A percentile compares a stretch with the other conserved stretches of the same genome.
Evolutionary conservation across 1,140 invertebrate genomes (phyloP).

Genomic region (Cephus cinctus): DNA sequence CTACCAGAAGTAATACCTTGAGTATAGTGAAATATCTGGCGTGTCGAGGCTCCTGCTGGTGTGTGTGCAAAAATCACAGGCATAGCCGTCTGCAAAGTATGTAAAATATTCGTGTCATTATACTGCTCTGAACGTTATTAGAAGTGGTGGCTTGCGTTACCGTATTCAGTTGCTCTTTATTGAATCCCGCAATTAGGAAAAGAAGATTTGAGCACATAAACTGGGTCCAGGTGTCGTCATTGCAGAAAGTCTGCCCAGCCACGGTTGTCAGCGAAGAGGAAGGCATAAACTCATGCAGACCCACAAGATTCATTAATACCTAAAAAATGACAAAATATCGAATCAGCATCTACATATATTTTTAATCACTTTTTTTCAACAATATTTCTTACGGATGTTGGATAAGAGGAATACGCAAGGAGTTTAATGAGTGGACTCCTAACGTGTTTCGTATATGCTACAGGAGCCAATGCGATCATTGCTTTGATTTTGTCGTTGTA

Average conservation of each 20-base stretch:
- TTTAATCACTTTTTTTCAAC: not conserved
- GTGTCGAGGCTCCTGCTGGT: slow-evolving; percentile 79
- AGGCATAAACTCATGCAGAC: slow-evolving; percentile 53
- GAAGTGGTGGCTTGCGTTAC: slow-evolving; percentile 21
- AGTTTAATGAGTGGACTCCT: slow-evolving; percentile 45
- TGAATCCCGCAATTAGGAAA: slow-evolving; percentile 60
- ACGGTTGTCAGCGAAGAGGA: not conserved
- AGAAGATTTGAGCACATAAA: slow-evolving; percentile 59
- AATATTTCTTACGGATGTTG: slow-evolving; percentile 28
- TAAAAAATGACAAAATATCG: slow-evolving; percentile 24
- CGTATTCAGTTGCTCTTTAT: slow-evolving; percentile 53
- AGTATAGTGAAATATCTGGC: slow-evolving; percentile 75
- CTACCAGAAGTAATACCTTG: slow-evolving; percentile 65
- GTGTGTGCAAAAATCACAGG: slow-evolving; percentile 76
- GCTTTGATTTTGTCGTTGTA: slow-evolving; percentile 59
- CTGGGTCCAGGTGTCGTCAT: slow-evolving; percentile 46
- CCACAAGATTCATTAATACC: slow-evolving; percentile 49
- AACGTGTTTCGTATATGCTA: slow-evolving; percentile 52
- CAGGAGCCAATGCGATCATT: slow-evolving; percentile 61
- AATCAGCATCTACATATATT: slow-evolving; percentile 7
- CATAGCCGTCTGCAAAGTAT: slow-evolving; percentile 61
- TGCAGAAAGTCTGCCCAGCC: slow-evolving; percentile 45
- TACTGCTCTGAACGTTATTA: not conserved
- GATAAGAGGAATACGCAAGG: slow-evolving; percentile 25
- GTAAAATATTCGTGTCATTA: not conserved